Percentiles rank a stretch among this genome's conserved stretches.
Evolutionary conservation across 2,113 vertebrate genomes (phyloP).

Genomic region (Zootoca vivipara): DNA sequence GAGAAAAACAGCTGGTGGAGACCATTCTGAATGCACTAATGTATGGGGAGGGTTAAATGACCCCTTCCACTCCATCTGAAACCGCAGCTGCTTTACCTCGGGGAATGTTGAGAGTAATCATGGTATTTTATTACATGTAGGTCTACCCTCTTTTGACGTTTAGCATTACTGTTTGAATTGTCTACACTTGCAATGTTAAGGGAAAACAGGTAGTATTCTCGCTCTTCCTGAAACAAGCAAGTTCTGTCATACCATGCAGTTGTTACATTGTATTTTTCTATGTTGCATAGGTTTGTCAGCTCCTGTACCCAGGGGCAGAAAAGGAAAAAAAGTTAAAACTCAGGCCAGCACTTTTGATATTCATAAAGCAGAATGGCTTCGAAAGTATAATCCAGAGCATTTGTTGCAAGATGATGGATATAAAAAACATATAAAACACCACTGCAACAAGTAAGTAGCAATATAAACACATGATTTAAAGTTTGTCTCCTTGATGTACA

Average conservation of each 20-base stretch:
- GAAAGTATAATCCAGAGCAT: conserved; percentile 97
- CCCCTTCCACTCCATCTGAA: background rate
- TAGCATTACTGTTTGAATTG: background rate
- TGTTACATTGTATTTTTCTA: conserved; percentile 32
- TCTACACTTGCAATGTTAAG: background rate
- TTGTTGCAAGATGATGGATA: conserved; percentile 97
- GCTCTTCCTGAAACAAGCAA: accelerated
- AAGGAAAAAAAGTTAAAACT: conserved; percentile 97
- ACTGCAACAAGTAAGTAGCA: conserved; percentile 95
- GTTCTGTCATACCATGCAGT: background rate
- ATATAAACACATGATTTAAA: conserved; percentile 7
- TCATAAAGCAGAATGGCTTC: conserved; percentile 97
- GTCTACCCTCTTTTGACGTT: background rate
- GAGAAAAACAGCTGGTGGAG: background rate
- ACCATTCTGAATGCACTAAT: background rate
- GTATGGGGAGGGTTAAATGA: background rate
- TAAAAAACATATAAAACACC: conserved; percentile 98
- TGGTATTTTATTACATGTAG: background rate
- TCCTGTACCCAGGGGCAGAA: conserved; percentile 95
- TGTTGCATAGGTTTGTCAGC: conserved; percentile 87
- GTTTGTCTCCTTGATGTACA: background rate
- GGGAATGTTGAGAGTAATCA: background rate
- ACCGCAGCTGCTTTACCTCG: too few species aligned
- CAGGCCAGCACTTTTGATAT: conserved; percentile 97
- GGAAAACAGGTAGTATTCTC: background rate